These are phyloP conservation scores for Cydia strobilella DNA, from an alignment of 1,140 invertebrate species.

Conservation along the genomic window DNA sequence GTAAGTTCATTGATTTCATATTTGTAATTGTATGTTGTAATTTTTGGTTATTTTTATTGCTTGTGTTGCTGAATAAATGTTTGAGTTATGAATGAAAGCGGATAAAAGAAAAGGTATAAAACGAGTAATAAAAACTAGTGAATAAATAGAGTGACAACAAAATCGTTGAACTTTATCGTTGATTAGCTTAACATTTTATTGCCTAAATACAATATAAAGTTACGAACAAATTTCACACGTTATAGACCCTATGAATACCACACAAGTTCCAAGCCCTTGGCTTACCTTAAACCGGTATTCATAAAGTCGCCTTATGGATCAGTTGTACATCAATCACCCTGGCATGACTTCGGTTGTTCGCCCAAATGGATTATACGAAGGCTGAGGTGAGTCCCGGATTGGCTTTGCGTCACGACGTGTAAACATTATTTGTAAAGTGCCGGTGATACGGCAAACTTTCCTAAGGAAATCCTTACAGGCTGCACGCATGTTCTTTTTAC, in stretches of 20 bases:
- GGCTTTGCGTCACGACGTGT: constrained; percentile 61
- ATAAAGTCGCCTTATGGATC: constrained; percentile 66
- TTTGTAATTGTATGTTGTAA: too few relatives aligned
- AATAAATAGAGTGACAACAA: too few relatives aligned
- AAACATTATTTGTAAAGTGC: constrained; percentile 68
- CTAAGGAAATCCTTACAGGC: constrained; percentile 48
- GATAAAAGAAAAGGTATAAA: too few relatives aligned
- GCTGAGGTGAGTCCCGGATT: constrained; percentile 67
- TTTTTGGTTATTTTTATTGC: too few relatives aligned
- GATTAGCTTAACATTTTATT: too few relatives aligned
- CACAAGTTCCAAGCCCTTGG: constrained; percentile 53
- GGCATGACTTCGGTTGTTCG: constrained; percentile 73
- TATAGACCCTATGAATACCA: constrained; percentile 25
- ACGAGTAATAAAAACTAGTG: too few relatives aligned
- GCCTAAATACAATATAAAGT: too few relatives aligned
- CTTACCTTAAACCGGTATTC: constrained; percentile 51
- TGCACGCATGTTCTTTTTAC: constrained; percentile 38
- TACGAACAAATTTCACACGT: constrained; percentile 48
- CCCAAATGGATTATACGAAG: constrained; percentile 77
- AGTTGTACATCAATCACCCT: constrained; percentile 71
- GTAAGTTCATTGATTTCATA: too few relatives aligned
- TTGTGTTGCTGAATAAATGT: too few relatives aligned
- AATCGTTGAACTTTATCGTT: too few relatives aligned
- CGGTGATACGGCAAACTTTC: constrained; percentile 57
- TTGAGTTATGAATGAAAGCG: too few relatives aligned